Base-by-base conservation (phyloP, 2,113 vertebrate species). In the Chamaetylas fuelleborni region DNA sequence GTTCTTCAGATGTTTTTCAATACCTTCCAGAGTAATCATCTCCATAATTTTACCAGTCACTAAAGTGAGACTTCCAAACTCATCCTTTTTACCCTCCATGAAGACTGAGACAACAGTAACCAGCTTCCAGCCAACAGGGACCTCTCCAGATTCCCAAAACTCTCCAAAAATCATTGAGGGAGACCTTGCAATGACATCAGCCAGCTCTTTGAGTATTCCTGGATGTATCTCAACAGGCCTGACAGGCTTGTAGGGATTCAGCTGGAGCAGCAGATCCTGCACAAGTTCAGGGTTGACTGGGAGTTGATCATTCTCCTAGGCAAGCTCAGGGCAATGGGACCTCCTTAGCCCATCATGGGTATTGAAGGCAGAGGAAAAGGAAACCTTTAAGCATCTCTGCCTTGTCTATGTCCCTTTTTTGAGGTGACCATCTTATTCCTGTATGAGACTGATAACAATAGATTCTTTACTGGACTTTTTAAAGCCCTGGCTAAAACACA, bases 371-470 rank as follows among this genome's bases (percentile, higher is more conserved):
- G 61, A 66, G 29, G 38, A 24, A 74, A 53, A 61, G 15, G 38
- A 81, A n/a, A 45, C 7, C 13, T 26, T 61, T 40, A 47, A 53
- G 47, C 17, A 53, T 31, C n/a, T 60, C 38, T 60, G 19, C 12
- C 15, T 51, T 51, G 23, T 33, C 43, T 38, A 3, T 14, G 38
- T n/a, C 19, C 26, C 16, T 40, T 45, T 76, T 47, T 12, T 34
- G 24, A 67, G 54, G 19, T 53, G 7, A n/a, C 12, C 9, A 22
- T 60, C 38, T 29, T 29, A 66, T 45, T 66, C 24, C 28, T 53
- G 7, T 51, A n/a, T 0, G 1, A 43, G 33, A 64, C 28, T 14
- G 43, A 74, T 67, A 12, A 12, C 10, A 81, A 9, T 1, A 72
- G 15, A 57, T 64, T 38, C 0, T 80, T 19, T 71, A 42, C 19